Evolutionary conservation across 2,113 vertebrate genomes (phyloP).

Genomic region (Salvelinus fontinalis): DNA sequence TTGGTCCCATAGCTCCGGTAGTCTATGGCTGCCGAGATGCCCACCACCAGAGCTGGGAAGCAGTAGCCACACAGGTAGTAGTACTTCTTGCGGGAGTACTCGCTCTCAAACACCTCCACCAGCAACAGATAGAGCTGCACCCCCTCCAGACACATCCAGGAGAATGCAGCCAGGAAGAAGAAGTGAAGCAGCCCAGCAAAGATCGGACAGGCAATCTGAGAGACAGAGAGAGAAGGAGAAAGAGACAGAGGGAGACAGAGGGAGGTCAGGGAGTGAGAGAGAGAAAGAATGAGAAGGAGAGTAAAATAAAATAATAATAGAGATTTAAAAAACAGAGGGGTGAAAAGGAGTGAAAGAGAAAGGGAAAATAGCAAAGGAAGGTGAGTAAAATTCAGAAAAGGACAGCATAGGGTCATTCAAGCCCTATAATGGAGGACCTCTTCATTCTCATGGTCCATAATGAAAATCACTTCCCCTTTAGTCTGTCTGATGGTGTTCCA

Average conservation of each 20-base stretch:
- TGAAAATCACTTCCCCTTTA: no score
- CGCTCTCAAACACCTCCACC: slow-evolving; percentile 91
- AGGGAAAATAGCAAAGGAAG: slow-evolving; percentile 14
- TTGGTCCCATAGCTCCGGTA: slow-evolving; percentile 94
- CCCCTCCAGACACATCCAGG: slow-evolving; percentile 92
- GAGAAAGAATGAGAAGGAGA: not conserved
- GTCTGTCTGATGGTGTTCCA: no score
- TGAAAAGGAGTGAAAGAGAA: slow-evolving; percentile 10
- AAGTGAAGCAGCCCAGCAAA: slow-evolving; percentile 90
- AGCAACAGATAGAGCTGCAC: slow-evolving; percentile 92
- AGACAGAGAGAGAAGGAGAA: not conserved
- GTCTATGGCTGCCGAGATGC: slow-evolving; percentile 89
- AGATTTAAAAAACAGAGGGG: not conserved
- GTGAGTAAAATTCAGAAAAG: slow-evolving; percentile 21
- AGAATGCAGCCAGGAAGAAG: slow-evolving; percentile 93
- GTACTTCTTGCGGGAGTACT: slow-evolving; percentile 90
- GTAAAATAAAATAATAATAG: not conserved
- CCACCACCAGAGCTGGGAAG: slow-evolving; percentile 90
- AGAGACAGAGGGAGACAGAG: not conserved
- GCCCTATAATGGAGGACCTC: not conserved
- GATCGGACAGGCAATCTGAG: slow-evolving; percentile 88
- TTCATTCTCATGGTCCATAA: no score
- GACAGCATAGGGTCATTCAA: slow-evolving; percentile 34
- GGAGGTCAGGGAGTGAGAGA: slow-evolving; percentile 11
- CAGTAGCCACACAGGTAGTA: slow-evolving; percentile 93